Evolutionary conservation across 2,888 invertebrate species (phyloP).

Genomic region (Diachrysia chrysitis): DNA sequence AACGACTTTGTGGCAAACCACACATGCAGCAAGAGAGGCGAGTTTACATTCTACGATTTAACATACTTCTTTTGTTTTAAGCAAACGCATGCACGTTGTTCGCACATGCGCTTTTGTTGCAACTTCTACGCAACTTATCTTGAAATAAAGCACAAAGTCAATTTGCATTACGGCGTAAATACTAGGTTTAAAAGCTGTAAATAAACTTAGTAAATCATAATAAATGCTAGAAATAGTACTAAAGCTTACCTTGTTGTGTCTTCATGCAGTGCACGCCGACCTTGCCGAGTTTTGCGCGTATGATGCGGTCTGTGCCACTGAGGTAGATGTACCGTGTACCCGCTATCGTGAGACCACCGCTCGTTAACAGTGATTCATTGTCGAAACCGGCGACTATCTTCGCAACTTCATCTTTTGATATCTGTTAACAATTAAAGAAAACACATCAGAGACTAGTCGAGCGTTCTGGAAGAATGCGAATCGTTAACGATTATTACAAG

Average conservation of each 20-base stretch:
- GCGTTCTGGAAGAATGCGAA: background rate
- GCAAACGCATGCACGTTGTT: background rate
- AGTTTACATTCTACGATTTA: background rate
- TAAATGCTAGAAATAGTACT: background rate
- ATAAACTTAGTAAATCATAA: background rate
- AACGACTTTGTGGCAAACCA: too few species aligned
- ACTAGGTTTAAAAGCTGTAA: background rate
- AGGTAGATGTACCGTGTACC: slow-evolving; percentile 98
- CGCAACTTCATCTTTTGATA: slow-evolving; percentile 97
- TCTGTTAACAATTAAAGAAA: slow-evolving; percentile 87
- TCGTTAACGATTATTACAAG: background rate
- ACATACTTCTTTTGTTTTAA: background rate
- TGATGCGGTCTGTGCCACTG: slow-evolving; percentile 97
- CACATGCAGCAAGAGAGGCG: too few species aligned
- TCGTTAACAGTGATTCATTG: slow-evolving; percentile 96
- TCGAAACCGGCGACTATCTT: slow-evolving; percentile 97
- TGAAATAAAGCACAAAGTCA: background rate
- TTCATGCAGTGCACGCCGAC: slow-evolving; percentile 99
- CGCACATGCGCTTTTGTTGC: slow-evolving; percentile 2
- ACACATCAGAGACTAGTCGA: background rate
- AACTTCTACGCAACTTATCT: background rate
- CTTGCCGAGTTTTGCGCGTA: slow-evolving; percentile 97
- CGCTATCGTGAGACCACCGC: slow-evolving; percentile 97
- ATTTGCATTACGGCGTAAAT: background rate
- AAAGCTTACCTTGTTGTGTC: slow-evolving; percentile 94